Base-by-base conservation (phyloP, 2,888 invertebrate species). In the Nephrotoma flavescens region DNA sequence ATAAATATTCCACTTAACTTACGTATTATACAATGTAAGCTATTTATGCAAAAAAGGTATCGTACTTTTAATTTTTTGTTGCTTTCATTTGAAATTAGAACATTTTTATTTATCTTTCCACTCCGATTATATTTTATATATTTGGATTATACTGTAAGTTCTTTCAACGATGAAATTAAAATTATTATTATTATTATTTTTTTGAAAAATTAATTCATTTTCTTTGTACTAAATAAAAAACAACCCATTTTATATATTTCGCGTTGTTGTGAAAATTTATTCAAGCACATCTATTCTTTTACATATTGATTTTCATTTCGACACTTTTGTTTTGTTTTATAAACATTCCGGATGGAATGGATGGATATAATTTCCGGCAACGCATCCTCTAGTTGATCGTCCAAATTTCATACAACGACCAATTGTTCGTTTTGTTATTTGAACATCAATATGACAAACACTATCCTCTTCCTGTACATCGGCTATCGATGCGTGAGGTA, bases 271-370 rank as follows among this genome's bases (percentile, higher is more conserved):
- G 19, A 31, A 71, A 71, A 71, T 71, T 71, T 71, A 71, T 71
- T 71, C 71, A 71, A 71, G 9, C 71, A 71, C 6, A 71, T 71
- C 31, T 71, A 71, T 71, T 71, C 19, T 71, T 19, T 31, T 31
- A 71, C 71, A 83, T 31, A 86, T 86, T 41, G 52, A 87, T 87
- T 87, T 71, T 83, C 15, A 2, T 31, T 86, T 87, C 52, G 11
- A 31, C 31, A 31, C 31, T 31, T 31, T 31, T 3, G 9, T 71
- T 9, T 71, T 19, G 71, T 31, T 85, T 90, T 90, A 92, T 88
- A 92, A 89, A 87, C 92, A 92, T 57, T 92, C 91, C 0, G 91
- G 91, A 88, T 92, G 92, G 87, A 92, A 90, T 11, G 91, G 91
- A 88, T 92, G 90, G 87, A 92, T 88, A 88, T 92, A 92, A 87